Conservation (phyloP, 2,797 vertebrate species). For the Tadarida brasiliensis region DNA sequence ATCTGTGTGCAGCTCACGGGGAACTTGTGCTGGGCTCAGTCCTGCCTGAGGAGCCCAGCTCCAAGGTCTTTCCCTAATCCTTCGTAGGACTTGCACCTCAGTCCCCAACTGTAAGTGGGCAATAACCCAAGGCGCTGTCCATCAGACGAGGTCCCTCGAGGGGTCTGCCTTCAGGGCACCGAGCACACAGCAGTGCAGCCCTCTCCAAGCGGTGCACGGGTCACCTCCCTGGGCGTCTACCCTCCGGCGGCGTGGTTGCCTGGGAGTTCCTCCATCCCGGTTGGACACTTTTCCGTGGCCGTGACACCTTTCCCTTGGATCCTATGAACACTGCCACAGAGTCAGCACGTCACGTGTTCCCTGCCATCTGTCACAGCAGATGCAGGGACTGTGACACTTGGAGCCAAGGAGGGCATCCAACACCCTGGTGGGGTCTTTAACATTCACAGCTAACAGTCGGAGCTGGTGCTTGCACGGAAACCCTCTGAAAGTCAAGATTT, state of each 20-base stretch:
- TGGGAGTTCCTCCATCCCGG: not conserved
- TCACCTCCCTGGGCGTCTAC: not conserved
- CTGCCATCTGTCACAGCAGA: slow-evolving; percentile 84
- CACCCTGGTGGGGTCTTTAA: slow-evolving; percentile 81
- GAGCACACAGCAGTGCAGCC: not conserved
- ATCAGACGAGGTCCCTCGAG: not conserved
- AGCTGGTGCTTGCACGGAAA: slow-evolving; percentile 76
- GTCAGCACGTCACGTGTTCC: slow-evolving; percentile 69
- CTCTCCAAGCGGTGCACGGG: not conserved
- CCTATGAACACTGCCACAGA: slow-evolving; percentile 60
- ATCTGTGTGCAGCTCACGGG: not conserved
- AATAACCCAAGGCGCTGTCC: not conserved
- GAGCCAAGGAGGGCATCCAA: slow-evolving; percentile 80
- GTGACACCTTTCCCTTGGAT: slow-evolving; percentile 60
- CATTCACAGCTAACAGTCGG: slow-evolving; percentile 83
- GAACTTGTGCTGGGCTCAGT: not conserved
- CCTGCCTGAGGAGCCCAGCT: not conserved
- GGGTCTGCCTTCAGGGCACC: not conserved
- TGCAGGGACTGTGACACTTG: slow-evolving; percentile 81
- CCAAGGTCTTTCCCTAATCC: not conserved
- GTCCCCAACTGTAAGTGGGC: not conserved
- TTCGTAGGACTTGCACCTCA: not conserved
- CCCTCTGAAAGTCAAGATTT: slow-evolving; percentile 82
- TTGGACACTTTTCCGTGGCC: slow-evolving; percentile 9
- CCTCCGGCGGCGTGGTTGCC: not conserved